phyloP scores from a whole-genome alignment of 2,888 invertebrate genomes.

The Limnephilus marmoratus region DNA sequence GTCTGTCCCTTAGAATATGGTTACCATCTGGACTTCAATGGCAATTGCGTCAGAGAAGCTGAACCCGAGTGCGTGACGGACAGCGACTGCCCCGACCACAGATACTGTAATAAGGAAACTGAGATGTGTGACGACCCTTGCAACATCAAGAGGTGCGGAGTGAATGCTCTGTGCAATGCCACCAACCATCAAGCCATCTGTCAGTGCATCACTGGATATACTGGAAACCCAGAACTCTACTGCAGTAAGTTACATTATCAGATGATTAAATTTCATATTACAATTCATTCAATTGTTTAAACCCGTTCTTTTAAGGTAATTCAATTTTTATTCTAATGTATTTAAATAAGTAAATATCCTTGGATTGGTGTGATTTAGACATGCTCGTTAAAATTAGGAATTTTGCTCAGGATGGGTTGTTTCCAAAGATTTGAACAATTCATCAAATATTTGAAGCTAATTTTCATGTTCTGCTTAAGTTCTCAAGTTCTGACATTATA shows the following conservation, averaged over 20 bases:
- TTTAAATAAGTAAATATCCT: not conserved
- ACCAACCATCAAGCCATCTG: constrained; percentile 87
- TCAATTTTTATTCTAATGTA: not conserved
- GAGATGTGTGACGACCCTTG: constrained; percentile 90
- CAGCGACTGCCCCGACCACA: constrained; percentile 86
- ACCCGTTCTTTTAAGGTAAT: not conserved
- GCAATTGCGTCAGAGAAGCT: constrained; percentile 78
- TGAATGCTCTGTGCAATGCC: constrained; percentile 87
- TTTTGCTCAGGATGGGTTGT: too few species aligned
- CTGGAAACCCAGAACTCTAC: constrained; percentile 85
- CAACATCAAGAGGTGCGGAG: constrained; percentile 83
- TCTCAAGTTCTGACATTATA: too few species aligned
- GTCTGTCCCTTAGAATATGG: constrained; percentile 84
- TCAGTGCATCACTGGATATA: constrained; percentile 86
- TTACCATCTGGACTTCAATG: constrained; percentile 79
- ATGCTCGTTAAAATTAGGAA: too few species aligned
- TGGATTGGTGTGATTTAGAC: too few species aligned
- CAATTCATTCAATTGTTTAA: not conserved
- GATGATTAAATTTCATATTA: not conserved
- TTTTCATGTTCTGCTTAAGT: too few species aligned
- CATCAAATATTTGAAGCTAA: too few species aligned
- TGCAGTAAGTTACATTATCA: constrained; percentile 79
- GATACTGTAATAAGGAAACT: constrained; percentile 83
- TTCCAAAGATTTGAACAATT: too few species aligned
- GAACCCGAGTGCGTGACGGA: constrained; percentile 82